Evolutionary conservation across 2,797 vertebrate genomes (phyloP).

Genomic region (Steatocranus sp.): DNA sequence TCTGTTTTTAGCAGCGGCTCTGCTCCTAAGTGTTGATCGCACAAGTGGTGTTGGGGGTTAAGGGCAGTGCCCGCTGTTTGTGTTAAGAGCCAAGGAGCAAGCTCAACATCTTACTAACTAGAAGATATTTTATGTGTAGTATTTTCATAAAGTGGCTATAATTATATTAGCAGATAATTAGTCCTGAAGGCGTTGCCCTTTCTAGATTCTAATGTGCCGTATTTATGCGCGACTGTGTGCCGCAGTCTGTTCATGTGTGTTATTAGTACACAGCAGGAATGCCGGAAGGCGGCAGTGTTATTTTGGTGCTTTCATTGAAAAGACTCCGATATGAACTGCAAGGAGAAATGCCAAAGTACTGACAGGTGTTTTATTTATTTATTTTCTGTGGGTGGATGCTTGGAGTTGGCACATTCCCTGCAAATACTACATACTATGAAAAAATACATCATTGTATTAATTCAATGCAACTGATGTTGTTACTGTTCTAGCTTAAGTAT

Average conservation of each 20-base stretch:
- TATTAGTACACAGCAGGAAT: constrained; percentile 49
- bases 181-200: constrained; percentile 21
- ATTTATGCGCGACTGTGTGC: constrained; percentile 15
- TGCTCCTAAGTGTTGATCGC: constrained; percentile 44
- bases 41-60: constrained; percentile 46
- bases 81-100: not conserved
- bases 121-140: not conserved
- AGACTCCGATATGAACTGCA: constrained; percentile 18
- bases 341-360: constrained; percentile 39
- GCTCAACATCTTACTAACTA: not conserved
- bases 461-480: not conserved
- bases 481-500: not conserved
- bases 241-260: constrained; percentile 27
- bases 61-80: constrained; percentile 29
- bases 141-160: not conserved
- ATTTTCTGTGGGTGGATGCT: constrained; percentile 18
- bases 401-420: not conserved
- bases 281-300: constrained; percentile 21
- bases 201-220: constrained; percentile 10
- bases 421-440: not conserved
- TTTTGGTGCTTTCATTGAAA: constrained; percentile 52
- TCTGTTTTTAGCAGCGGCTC: constrained; percentile 66
- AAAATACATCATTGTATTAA: not conserved
- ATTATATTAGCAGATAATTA: constrained; percentile 16
- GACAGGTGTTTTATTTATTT: constrained; percentile 43